These are phyloP conservation scores for Oncorhynchus clarkii DNA, from an alignment of 2,113 vertebrate genomes.

Conservation along the genomic window DNA sequence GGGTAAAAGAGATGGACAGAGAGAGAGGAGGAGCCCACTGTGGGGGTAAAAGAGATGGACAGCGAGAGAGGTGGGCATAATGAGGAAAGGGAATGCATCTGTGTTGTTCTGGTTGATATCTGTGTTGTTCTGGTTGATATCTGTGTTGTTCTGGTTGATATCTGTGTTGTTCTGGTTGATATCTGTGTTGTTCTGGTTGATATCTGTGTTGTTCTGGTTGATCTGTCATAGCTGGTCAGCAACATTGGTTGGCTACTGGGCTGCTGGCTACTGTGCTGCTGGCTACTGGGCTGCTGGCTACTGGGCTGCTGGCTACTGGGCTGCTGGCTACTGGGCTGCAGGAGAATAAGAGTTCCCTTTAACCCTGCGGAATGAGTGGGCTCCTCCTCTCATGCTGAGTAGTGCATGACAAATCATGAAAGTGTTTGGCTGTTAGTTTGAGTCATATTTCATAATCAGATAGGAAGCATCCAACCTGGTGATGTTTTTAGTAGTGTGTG, in stretches of 20 bases:
- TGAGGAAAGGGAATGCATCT: constrained; percentile 28
- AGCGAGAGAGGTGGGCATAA: constrained; percentile 19
- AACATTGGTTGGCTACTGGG: constrained; percentile 41
- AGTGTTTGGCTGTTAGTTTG: background rate
- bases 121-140: no score
- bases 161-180: no score
- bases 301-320: no score
- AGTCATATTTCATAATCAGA: background rate
- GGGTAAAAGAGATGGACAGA: background rate
- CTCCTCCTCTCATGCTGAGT: no score
- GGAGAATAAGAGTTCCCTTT: background rate
- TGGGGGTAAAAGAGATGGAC: no score
- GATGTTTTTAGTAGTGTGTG: background rate
- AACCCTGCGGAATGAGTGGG: background rate
- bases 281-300: no score
- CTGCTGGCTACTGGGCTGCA: constrained; percentile 9
- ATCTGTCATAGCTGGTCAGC: background rate
- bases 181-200: background rate
- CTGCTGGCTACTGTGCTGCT: constrained; percentile 12
- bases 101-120: constrained; percentile 18
- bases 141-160: no score
- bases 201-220: background rate
- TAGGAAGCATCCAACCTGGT: background rate
- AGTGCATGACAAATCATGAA: background rate
- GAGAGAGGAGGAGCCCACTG: no score